Base-by-base conservation (phyloP, 2,797 vertebrate species). In the Acanthis flammea region DNA sequence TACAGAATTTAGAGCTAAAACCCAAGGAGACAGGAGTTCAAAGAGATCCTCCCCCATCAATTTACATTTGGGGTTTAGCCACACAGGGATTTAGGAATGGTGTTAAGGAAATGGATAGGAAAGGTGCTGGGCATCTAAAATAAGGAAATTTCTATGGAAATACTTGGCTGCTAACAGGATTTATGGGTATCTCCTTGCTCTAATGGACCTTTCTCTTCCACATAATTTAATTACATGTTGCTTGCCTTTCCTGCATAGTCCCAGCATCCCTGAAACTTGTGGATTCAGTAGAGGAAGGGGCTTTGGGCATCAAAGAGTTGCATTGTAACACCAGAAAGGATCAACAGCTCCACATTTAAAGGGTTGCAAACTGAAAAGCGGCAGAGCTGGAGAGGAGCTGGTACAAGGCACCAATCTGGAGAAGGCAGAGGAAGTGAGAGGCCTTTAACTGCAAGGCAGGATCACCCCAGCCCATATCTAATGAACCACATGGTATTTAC, bases 121-220 rank as follows among this genome's bases (percentile, higher is more conserved):
- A 66, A 68, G 41, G 73, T 51, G 58, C 37, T 1, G 12, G 55
- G 51, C 71, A 90, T 53, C 78, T 17, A 39, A 19, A 58, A 63
- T 73, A 44, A 70, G 62, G 45, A 62, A 30, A 79, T 86, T 86
- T 84, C 70, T 27, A 61, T 66, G 82, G 88, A 83, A 67, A 71
- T 90, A 60, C 55, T 55, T 30, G 44, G 66, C 65, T 1, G 5
- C 63, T 89, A 94, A 95, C 77, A 82, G 90, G 71, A 94, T 95
- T 95, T 93, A 81, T 1, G 0, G 75, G 60, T 54, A 50, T 57
- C 77, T 87, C 54, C 67, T 50, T 15, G 63, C 67, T 54, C 27
- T 78, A 82, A 94, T 91, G 78, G 75, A 90, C 63, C 86, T 42
- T 90, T 53, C 68, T 93, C 73, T 95, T 86, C 86, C 86, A 91